Base-by-base conservation (phyloP, 2,797 vertebrate species). In the Enteromius fasciolatus region DNA sequence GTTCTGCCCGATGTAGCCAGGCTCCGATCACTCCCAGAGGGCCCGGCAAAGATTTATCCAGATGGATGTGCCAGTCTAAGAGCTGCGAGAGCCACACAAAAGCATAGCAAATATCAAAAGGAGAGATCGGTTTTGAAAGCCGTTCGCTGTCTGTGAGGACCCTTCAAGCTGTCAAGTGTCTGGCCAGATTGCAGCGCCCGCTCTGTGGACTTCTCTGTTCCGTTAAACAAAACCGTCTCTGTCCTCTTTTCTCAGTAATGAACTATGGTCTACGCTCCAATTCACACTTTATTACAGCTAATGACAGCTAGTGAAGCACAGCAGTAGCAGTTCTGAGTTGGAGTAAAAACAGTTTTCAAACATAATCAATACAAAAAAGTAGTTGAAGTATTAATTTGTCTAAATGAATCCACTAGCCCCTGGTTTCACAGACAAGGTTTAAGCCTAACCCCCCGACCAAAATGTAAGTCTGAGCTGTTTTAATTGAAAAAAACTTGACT, bases 21-120 rank as follows among this genome's bases (percentile, higher is more conserved):
- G 97, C 95, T 54, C 97, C 97, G 15, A 99, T 97, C 68, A 94
- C 94, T 44, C 98, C 97, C 91, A 99, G 92, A 72, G 97, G 97
- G 11, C 95, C 96, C 28, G 98, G 98, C 80, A 99, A 94, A 83
- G 96, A 97, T 90, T 98, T 97, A 92, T 99, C 98, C 89, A 99
- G 96, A 88, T 97, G 94, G 85, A 96, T 93, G 79, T 97, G 98
- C 98, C 98, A 99, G 85, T 99, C 97, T 83, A 97, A 92, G 78
- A 97, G 91, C 96, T 97, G 86, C 73, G 90, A 28, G 75, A 80
- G 89, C 23, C 80, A 76, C 23, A 82, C 12, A 91, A 91, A 90
- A 92, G 89, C 78, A 90, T 86, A 64, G 86, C 88, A 85, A 88
- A 89, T 52, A 44, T 86, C 84, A 87, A 88, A 89, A 76, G 39